phyloP scores from a whole-genome alignment of 2,888 invertebrate genomes.

The Meliscaeva auricollis region DNA sequence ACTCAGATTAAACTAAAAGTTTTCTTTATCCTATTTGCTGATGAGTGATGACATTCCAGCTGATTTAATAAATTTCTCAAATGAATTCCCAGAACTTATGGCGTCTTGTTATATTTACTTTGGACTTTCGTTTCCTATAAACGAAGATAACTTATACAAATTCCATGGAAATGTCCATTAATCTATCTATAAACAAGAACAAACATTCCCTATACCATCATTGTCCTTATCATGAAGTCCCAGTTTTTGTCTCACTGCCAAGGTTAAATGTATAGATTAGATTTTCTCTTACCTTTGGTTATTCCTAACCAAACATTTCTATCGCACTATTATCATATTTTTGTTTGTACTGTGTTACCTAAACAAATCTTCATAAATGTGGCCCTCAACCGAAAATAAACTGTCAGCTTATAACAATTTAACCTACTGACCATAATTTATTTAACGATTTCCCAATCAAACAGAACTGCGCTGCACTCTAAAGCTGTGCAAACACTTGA shows the following conservation, averaged over 20 bases:
- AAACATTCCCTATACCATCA: constrained; percentile 13
- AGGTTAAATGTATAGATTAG: constrained; percentile 52
- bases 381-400: constrained; percentile 26
- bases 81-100: constrained; percentile 32
- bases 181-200: constrained; percentile 10
- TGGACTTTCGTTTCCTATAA: not conserved
- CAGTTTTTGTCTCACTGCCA: constrained; percentile 41
- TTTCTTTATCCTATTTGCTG: not conserved
- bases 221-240: constrained; percentile 43
- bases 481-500: constrained; percentile 74
- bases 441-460: constrained; percentile 11
- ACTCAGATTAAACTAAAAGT: not conserved
- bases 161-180: constrained; percentile 12
- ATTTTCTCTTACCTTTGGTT: constrained; percentile 24
- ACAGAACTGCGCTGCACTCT: constrained; percentile 36
- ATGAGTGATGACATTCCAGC: not conserved
- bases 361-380: constrained; percentile 53
- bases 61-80: constrained; percentile 21
- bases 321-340: constrained; percentile 14
- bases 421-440: constrained; percentile 66
- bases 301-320: constrained; percentile 58
- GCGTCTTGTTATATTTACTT: constrained; percentile 33
- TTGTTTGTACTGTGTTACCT: constrained; percentile 25
- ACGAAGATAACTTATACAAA: constrained; percentile 20
- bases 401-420: constrained; percentile 44